Conservation (phyloP, 2,888 invertebrate species). For the Pollenia angustigena region DNA sequence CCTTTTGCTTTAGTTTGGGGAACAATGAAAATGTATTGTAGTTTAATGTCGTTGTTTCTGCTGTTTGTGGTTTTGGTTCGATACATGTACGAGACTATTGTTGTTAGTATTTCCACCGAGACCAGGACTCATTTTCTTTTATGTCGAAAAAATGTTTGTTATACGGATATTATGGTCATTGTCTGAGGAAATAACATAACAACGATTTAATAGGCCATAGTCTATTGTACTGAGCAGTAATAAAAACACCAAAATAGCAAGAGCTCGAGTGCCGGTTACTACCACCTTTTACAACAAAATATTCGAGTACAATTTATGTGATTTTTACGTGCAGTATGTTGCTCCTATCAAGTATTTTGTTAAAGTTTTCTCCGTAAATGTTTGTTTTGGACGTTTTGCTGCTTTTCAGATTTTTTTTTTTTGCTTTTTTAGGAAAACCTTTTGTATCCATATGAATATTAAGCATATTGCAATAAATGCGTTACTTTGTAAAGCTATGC, state of each 20-base stretch:
- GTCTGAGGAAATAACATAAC: conserved; percentile 60
- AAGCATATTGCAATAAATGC: not conserved
- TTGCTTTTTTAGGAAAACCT: not conserved
- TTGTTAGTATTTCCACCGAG: conserved; percentile 1
- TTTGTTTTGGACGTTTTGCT: conserved; percentile 1
- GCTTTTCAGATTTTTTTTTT: not conserved
- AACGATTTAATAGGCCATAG: conserved; percentile 58
- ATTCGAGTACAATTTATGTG: conserved; percentile 47
- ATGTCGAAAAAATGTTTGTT: conserved; percentile 22
- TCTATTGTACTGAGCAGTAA: conserved; percentile 48
- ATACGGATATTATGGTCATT: conserved; percentile 46
- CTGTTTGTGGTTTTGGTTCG: not conserved
- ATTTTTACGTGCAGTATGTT: conserved; percentile 47
- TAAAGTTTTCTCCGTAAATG: conserved; percentile 27
- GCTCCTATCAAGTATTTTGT: not conserved
- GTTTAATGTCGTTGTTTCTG: not conserved
- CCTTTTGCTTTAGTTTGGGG: conserved; percentile 20
- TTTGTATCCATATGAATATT: conserved; percentile 14
- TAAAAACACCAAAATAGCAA: conserved; percentile 31
- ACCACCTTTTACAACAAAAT: conserved; percentile 5
- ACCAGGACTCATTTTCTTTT: conserved; percentile 20
- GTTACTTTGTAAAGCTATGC: not conserved
- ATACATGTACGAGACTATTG: not conserved
- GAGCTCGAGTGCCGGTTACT: conserved; percentile 10
- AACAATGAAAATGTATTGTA: conserved; percentile 35